A percentile compares a stretch with the other conserved stretches of the same genome.
These are phyloP conservation scores for Xestobium rufovillosum DNA, from an alignment of 2,888 invertebrate genomes.

Conservation along the genomic window DNA sequence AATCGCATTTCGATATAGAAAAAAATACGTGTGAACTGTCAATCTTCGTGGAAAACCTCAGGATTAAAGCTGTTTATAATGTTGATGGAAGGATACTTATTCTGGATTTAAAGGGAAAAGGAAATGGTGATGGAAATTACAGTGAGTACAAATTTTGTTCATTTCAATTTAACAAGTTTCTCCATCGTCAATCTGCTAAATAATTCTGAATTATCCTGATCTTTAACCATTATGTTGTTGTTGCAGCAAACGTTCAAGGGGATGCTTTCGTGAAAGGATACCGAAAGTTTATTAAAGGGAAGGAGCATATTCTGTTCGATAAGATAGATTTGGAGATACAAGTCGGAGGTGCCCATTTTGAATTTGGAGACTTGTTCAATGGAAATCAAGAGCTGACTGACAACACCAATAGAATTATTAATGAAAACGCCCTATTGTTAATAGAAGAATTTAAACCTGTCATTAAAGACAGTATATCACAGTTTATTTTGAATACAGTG, in stretches of 20 bases:
- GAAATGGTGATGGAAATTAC: not conserved
- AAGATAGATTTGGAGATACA: not conserved
- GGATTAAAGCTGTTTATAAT: not conserved
- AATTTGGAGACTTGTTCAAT: not conserved
- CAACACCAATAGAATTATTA: not conserved
- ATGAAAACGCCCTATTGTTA: not conserved
- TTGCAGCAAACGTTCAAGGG: not conserved
- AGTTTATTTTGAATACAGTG: too few relatives aligned
- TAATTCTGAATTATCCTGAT: not conserved
- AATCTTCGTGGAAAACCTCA: not conserved
- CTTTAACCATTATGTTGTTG: too few relatives aligned
- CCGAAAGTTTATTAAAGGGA: too few relatives aligned
- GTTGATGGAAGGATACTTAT: not conserved
- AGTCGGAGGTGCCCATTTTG: not conserved
- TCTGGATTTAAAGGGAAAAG: not conserved
- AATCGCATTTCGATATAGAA: not conserved
- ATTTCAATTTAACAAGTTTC: too few relatives aligned
- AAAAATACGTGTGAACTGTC: not conserved
- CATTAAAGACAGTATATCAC: not conserved
- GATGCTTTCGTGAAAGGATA: constrained; percentile 1
- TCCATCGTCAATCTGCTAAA: not conserved
- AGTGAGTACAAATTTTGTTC: too few relatives aligned
- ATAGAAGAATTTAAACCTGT: not conserved
- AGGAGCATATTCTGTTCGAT: not conserved
- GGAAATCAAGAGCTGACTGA: not conserved